Evolutionary conservation across 2,797 vertebrate genomes (phyloP).

Genomic region (Micrastur ruficollis): DNA sequence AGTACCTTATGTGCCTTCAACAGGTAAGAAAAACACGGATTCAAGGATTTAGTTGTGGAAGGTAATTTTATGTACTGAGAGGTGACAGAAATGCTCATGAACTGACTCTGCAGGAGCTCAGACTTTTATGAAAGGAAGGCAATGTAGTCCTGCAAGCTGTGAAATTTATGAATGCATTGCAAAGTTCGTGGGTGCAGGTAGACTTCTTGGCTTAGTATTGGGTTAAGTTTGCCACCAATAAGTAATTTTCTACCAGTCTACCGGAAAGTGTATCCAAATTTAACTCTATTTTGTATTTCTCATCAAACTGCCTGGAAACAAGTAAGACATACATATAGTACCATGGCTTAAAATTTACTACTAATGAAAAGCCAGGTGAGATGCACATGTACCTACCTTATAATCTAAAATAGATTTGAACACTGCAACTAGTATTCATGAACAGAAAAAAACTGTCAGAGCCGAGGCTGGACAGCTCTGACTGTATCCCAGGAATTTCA

Average conservation of each 20-base stretch:
- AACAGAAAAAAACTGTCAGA: background rate
- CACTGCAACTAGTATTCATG: background rate
- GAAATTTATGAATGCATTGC: background rate
- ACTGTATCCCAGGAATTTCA: background rate
- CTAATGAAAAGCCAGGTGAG: background rate
- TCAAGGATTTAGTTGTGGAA: background rate
- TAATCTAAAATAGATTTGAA: background rate
- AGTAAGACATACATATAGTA: background rate
- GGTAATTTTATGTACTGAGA: background rate
- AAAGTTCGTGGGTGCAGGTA: background rate
- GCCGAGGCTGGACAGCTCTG: background rate
- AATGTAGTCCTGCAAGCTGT: background rate
- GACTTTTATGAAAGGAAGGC: background rate
- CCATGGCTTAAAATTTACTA: background rate
- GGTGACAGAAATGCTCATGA: background rate
- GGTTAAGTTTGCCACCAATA: background rate
- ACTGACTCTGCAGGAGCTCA: background rate
- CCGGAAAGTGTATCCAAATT: background rate
- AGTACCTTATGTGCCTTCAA: accelerated
- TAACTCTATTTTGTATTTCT: background rate
- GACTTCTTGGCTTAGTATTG: background rate
- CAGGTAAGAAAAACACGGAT: no score
- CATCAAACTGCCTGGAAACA: background rate
- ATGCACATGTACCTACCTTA: background rate
- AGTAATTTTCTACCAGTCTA: background rate